Evolutionary conservation across 2,888 invertebrate species (phyloP).

Genomic region (Meiosimyza decipiens): DNA sequence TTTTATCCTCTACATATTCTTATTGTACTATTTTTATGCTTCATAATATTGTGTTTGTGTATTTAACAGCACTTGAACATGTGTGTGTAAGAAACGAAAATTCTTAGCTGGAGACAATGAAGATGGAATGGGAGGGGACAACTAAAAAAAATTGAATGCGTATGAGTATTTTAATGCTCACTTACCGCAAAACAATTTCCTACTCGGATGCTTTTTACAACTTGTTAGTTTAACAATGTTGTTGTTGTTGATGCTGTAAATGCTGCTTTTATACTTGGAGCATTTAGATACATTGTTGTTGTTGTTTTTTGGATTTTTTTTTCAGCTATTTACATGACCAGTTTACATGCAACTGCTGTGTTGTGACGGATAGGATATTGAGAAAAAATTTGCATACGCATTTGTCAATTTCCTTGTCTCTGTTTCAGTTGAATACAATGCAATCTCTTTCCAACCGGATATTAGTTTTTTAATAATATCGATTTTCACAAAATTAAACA

Average conservation of each 20-base stretch:
- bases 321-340: not conserved
- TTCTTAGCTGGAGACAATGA: too few relatives aligned
- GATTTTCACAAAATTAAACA: too few relatives aligned
- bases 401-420: not conserved
- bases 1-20: not conserved
- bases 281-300: not conserved
- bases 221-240: not conserved
- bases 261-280: not conserved
- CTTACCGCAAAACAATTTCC: slow-evolving; percentile 25
- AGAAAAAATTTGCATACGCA: slow-evolving; percentile 2
- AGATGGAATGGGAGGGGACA: too few relatives aligned
- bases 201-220: slow-evolving; percentile 26
- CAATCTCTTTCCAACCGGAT: not conserved
- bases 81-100: not conserved
- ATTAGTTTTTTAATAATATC: too few relatives aligned
- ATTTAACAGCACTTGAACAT: too few relatives aligned
- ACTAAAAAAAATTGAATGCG: too few relatives aligned
- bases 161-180: slow-evolving; percentile 25
- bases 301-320: not conserved
- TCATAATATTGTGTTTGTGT: too few relatives aligned
- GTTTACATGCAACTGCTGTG: slow-evolving; percentile 4
- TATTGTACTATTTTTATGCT: not conserved
- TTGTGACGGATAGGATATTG: slow-evolving; percentile 5
- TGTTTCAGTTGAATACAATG: not conserved
- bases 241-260: not conserved